Conservation (phyloP, 2,113 vertebrate genomes). For the Trogon melanurus region DNA sequence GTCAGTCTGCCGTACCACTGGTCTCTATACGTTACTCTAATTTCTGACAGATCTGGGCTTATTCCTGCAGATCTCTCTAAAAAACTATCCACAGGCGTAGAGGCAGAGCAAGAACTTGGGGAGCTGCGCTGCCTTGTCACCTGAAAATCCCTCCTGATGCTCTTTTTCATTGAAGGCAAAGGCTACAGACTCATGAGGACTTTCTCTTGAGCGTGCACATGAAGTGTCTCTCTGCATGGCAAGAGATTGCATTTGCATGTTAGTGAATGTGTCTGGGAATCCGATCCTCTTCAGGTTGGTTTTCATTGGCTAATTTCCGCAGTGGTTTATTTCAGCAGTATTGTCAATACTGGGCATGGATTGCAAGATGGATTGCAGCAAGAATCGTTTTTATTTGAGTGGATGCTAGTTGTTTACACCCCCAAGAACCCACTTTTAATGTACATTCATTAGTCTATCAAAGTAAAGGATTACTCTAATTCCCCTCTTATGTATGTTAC, state of each 20-base stretch:
- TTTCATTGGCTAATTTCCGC: neutral
- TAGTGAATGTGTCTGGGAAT: neutral
- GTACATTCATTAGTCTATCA: neutral
- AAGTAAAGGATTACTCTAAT: neutral
- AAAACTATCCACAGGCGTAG: neutral
- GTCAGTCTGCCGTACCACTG: neutral
- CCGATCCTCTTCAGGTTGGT: neutral
- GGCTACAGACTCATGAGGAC: neutral
- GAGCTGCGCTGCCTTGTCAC: neutral
- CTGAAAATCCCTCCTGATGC: rapidly evolving
- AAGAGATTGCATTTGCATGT: rapidly evolving
- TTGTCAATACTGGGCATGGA: neutral
- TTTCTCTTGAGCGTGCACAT: neutral
- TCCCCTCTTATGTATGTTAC: neutral
- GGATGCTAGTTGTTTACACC: neutral
- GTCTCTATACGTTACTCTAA: neutral
- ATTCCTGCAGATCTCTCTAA: neutral
- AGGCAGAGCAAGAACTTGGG: neutral
- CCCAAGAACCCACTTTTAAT: neutral
- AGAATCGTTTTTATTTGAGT: neutral
- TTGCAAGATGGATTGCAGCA: neutral
- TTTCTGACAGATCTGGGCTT: neutral
- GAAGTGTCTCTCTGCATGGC: neutral
- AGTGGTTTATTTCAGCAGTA: neutral
- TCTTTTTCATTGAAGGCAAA: neutral